Conservation (phyloP, 2,113 vertebrate species). For the Coreoperca whiteheadi region DNA sequence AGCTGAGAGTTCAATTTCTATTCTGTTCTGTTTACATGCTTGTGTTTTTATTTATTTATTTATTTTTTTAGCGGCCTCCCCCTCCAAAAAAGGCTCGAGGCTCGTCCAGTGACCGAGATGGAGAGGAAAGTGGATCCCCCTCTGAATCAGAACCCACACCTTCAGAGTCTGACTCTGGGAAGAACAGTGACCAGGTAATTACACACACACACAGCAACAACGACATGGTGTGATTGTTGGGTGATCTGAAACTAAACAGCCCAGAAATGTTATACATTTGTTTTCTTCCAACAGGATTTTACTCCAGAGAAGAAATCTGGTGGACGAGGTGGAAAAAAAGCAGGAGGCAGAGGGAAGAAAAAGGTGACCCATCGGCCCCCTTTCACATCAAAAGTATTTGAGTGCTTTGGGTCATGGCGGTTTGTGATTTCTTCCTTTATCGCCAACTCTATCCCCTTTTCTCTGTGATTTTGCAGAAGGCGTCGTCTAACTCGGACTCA, state of each 20-base stretch:
- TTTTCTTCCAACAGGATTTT: conserved; percentile 87
- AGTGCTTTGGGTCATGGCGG: not conserved
- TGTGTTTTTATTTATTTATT: not conserved
- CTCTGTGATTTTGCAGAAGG: conserved; percentile 81
- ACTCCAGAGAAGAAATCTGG: conserved; percentile 92
- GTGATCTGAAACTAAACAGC: not conserved
- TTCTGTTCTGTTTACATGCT: not conserved
- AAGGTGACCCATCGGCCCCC: conserved; percentile 65
- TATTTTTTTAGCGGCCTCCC: conserved; percentile 56
- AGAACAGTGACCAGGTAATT: conserved; percentile 95
- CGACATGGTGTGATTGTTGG: not conserved
- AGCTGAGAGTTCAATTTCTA: not conserved
- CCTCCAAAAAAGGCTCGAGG: conserved; percentile 88
- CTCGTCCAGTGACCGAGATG: conserved; percentile 90
- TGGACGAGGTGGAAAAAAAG: conserved; percentile 84
- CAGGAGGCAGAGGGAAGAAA: conserved; percentile 83
- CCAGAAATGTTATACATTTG: not conserved
- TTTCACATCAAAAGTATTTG: not conserved
- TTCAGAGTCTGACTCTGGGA: conserved; percentile 92
- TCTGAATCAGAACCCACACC: conserved; percentile 93
- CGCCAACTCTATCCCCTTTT: not conserved
- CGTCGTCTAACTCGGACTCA: conserved; percentile 85
- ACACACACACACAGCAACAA: not conserved
- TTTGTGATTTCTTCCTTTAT: not conserved
- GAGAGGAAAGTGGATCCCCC: conserved; percentile 88